phyloP scores from a whole-genome alignment of 2,888 invertebrate genomes.

The Pterostichus madidus region DNA sequence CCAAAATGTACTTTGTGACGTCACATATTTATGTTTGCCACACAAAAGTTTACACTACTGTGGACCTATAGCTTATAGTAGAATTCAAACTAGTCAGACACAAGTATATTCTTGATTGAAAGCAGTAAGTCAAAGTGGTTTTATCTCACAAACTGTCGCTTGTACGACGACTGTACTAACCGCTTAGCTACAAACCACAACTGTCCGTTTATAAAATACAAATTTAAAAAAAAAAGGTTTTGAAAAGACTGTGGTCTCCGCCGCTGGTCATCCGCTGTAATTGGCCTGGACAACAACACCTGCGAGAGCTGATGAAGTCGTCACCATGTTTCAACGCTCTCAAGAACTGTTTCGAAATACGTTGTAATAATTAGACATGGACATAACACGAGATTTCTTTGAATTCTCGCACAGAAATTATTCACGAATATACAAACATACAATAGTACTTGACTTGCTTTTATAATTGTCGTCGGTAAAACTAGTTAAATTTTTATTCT shows the following conservation, averaged over 20 bases:
- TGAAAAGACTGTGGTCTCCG: conserved; percentile 1
- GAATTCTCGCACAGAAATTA: not conserved
- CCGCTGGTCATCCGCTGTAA: conserved; percentile 20
- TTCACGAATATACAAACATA: conserved; percentile 1
- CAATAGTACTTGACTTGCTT: conserved; percentile 7
- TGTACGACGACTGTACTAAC: too few species aligned
- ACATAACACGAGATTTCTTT: not conserved
- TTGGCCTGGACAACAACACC: conserved; percentile 51
- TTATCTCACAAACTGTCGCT: too few species aligned
- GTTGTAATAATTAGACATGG: conserved; percentile 40
- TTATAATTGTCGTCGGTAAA: conserved; percentile 8
- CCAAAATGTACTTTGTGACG: too few species aligned
- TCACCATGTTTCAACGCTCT: conserved; percentile 41
- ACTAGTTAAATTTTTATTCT: conserved; percentile 19
- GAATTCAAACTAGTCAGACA: too few species aligned
- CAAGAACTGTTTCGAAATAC: conserved; percentile 9
- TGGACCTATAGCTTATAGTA: too few species aligned
- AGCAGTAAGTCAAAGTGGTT: too few species aligned
- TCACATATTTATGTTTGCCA: too few species aligned
- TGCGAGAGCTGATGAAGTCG: conserved; percentile 47
- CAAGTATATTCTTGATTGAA: too few species aligned
- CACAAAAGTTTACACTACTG: too few species aligned
- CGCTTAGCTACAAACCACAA: too few species aligned
- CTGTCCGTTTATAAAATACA: not conserved
- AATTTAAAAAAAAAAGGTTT: not conserved